These are phyloP conservation scores for Sebastolobus alascanus DNA, from an alignment of 2,797 vertebrate genomes.

Conservation along the genomic window DNA sequence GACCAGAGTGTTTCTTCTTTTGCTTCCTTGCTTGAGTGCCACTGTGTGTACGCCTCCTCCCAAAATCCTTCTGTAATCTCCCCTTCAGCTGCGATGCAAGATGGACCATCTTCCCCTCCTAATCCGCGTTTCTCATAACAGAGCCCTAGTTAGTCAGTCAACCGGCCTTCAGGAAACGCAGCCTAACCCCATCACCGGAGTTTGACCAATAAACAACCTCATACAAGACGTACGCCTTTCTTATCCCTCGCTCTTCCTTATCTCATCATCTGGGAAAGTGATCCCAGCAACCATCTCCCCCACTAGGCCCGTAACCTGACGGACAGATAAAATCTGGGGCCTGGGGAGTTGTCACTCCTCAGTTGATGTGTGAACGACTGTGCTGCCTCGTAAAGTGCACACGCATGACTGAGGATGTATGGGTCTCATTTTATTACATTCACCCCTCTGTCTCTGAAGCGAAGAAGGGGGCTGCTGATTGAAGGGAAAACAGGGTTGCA, in stretches of 20 bases:
- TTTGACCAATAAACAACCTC: constrained; percentile 57
- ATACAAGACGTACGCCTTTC: constrained; percentile 34
- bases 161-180: constrained; percentile 37
- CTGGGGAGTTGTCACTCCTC: constrained; percentile 62
- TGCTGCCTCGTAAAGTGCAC: constrained; percentile 75
- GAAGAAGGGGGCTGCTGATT: constrained; percentile 53
- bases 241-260: constrained; percentile 64
- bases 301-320: constrained; percentile 59
- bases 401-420: constrained; percentile 80
- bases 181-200: constrained; percentile 39
- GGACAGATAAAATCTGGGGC: constrained; percentile 77
- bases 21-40: constrained; percentile 46
- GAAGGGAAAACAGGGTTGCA: constrained; percentile 63
- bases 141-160: constrained; percentile 70
- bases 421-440: constrained; percentile 78
- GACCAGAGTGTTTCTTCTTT: constrained; percentile 25
- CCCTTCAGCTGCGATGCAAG: constrained; percentile 41
- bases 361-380: constrained; percentile 75
- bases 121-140: constrained; percentile 66
- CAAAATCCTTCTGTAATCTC: constrained; percentile 52
- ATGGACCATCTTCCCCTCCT: constrained; percentile 43
- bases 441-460: constrained; percentile 59
- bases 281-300: constrained; percentile 58
- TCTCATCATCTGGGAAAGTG: constrained; percentile 74
- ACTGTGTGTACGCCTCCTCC: constrained; percentile 17